phyloP scores from a whole-genome alignment of 2,888 invertebrate species.

The Chrysolina oricalcia region DNA sequence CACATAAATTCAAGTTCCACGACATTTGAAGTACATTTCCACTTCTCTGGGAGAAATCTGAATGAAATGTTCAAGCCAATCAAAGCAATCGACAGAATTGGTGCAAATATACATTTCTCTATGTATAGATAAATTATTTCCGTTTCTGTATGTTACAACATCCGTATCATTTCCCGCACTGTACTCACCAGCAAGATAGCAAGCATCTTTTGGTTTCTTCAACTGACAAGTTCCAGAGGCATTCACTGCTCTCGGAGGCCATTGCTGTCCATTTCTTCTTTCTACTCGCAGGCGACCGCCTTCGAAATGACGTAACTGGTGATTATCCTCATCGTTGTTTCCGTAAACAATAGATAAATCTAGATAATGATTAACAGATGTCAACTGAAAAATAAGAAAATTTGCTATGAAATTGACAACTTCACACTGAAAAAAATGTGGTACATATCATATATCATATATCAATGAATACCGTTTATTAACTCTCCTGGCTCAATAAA shows the following conservation, averaged over 20 bases:
- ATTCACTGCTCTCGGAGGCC: constrained; percentile 81
- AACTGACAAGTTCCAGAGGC: constrained; percentile 79
- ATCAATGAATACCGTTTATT: no score
- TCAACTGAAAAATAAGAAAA: constrained; percentile 71
- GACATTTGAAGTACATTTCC: no score
- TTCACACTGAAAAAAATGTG: no score
- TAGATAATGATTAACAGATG: constrained; percentile 81
- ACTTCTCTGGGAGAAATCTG: no score
- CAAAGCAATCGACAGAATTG: no score
- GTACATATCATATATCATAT: no score
- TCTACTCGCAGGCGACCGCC: constrained; percentile 81
- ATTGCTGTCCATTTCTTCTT: constrained; percentile 78
- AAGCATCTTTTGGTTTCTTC: constrained; percentile 77
- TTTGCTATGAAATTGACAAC: neutral
- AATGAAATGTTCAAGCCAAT: no score
- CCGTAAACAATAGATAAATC: constrained; percentile 89
- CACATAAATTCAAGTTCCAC: no score
- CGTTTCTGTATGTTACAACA: neutral
- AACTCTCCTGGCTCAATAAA: no score
- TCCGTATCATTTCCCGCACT: neutral
- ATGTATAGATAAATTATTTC: no score
- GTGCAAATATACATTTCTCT: no score
- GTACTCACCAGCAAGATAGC: constrained; percentile 80
- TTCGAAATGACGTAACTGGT: constrained; percentile 78
- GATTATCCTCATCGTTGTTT: constrained; percentile 78